A percentile compares a stretch with the other conserved stretches of the same genome.
These are phyloP conservation scores for Nemotelus pantherinus DNA, from an alignment of 2,888 invertebrate genomes.

Conservation along the genomic window DNA sequence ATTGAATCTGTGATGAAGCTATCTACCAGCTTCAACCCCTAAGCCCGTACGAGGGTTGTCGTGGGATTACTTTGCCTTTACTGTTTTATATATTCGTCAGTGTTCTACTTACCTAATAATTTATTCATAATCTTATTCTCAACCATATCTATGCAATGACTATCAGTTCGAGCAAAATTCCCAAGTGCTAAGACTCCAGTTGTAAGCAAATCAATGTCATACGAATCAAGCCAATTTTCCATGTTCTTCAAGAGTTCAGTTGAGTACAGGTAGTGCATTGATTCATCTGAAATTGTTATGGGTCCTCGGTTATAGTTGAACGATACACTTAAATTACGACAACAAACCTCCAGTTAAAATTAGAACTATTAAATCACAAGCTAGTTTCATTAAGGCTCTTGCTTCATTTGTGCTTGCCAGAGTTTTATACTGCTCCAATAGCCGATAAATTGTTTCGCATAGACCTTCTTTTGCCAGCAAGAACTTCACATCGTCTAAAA, in stretches of 20 bases:
- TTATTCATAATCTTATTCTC: conserved; percentile 79
- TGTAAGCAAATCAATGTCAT: conserved; percentile 79
- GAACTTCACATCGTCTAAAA: conserved; percentile 79
- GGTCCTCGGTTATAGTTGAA: background rate
- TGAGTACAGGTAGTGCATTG: conserved; percentile 85
- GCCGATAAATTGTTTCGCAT: conserved; percentile 77
- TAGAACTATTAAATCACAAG: conserved; percentile 85
- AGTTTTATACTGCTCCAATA: conserved; percentile 76
- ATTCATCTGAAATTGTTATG: conserved; percentile 73
- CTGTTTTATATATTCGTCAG: too few species aligned
- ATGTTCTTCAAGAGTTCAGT: conserved; percentile 75
- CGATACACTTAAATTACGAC: background rate
- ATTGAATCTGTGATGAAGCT: too few species aligned
- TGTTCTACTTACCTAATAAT: conserved; percentile 67
- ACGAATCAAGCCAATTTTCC: conserved; percentile 80
- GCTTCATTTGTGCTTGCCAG: conserved; percentile 73
- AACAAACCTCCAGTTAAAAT: conserved; percentile 83
- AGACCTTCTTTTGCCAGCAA: conserved; percentile 79
- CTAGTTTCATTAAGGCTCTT: conserved; percentile 78
- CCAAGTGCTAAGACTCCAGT: conserved; percentile 87
- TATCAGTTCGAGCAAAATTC: conserved; percentile 89
- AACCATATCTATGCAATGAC: conserved; percentile 85
- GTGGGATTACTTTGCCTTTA: too few species aligned
- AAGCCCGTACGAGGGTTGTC: too few species aligned
- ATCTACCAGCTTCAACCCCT: too few species aligned